A percentile compares a stretch with the other conserved stretches of the same genome.
These are phyloP conservation scores for Halyomorpha halys DNA, from an alignment of 1,140 invertebrate genomes.

Conservation along the genomic window DNA sequence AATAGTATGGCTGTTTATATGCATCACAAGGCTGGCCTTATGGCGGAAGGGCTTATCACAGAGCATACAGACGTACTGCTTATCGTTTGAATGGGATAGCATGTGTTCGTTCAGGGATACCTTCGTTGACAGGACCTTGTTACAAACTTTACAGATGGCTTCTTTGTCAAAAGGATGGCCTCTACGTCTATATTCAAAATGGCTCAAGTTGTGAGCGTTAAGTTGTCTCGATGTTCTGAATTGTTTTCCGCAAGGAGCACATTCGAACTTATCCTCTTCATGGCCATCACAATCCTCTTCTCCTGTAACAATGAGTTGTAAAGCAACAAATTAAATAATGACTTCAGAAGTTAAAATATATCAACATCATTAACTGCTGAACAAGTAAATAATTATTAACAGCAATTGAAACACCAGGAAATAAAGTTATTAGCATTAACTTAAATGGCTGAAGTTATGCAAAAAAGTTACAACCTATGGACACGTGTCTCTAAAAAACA, in stretches of 20 bases:
- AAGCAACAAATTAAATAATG: too few relatives aligned
- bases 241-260: constrained; percentile 23
- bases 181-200: constrained; percentile 19
- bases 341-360: too few relatives aligned
- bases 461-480: too few relatives aligned
- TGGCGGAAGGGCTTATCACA: constrained; percentile 20
- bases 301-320: not conserved
- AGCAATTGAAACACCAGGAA: too few relatives aligned
- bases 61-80: constrained; percentile 17
- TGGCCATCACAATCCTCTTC: constrained; percentile 21
- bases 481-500: too few relatives aligned
- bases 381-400: too few relatives aligned
- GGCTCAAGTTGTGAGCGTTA: constrained; percentile 22
- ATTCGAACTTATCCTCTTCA: constrained; percentile 12
- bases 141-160: constrained; percentile 12
- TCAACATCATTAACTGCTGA: too few relatives aligned
- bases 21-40: constrained; percentile 18
- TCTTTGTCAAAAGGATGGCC: not conserved
- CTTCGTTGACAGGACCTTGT: constrained; percentile 1
- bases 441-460: too few relatives aligned
- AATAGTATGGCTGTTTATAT: constrained; percentile 20
- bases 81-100: not conserved
- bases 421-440: too few relatives aligned
- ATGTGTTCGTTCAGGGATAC: constrained; percentile 16
- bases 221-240: constrained; percentile 24